phyloP scores from a whole-genome alignment of 2,113 vertebrate species.

The Saguinus midas region DNA sequence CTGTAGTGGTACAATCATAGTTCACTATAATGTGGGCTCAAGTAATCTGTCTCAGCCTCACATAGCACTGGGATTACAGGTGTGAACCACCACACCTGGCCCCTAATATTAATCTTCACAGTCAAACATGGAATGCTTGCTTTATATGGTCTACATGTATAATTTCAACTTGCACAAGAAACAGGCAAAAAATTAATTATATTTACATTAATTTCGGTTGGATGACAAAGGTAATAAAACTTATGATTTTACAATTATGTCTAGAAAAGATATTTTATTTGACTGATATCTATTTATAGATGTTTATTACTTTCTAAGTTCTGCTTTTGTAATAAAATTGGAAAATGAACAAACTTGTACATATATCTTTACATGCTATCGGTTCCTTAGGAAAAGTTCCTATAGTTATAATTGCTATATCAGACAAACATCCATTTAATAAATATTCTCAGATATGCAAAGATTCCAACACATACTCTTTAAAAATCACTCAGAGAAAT shows the following conservation, averaged over 20 bases:
- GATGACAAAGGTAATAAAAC: slow-evolving; percentile 35
- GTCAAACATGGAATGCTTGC: slow-evolving; percentile 3
- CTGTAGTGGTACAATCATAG: no score
- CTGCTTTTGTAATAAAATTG: slow-evolving; percentile 18
- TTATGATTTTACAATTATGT: not conserved
- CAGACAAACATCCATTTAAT: slow-evolving; percentile 38
- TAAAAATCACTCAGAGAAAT: slow-evolving; percentile 37
- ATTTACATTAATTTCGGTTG: not conserved
- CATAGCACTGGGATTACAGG: no score
- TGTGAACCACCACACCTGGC: no score
- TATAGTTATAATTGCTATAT: slow-evolving; percentile 20
- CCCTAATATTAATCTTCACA: slow-evolving; percentile 6
- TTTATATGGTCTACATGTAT: not conserved
- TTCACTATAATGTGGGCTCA: no score
- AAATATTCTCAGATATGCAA: slow-evolving; percentile 16
- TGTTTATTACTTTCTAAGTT: slow-evolving; percentile 37
- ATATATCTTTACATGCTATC: not conserved
- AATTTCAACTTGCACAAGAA: slow-evolving; percentile 42
- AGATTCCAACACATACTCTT: not conserved
- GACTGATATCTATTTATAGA: not conserved
- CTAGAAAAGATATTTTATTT: slow-evolving; percentile 41
- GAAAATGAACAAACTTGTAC: slow-evolving; percentile 9
- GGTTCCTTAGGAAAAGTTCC: slow-evolving; percentile 29
- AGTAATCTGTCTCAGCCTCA: no score
- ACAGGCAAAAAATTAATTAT: slow-evolving; percentile 14